Conservation (phyloP, 1,140 invertebrate genomes). For the Pogonomyrmex californicus region DNA sequence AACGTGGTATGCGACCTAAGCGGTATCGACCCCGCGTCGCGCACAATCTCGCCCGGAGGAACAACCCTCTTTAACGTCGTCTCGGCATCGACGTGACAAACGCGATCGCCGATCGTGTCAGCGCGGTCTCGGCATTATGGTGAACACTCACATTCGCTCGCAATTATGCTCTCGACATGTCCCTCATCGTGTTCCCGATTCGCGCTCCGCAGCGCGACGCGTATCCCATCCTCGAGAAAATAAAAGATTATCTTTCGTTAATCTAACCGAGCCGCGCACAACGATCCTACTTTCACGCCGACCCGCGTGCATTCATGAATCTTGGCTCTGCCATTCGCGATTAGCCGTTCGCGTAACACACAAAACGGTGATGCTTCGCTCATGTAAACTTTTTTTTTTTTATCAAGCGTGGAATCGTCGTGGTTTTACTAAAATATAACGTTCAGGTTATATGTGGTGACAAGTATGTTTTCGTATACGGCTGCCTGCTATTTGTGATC, state of each 20-base stretch:
- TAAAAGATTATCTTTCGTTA: constrained; percentile 26
- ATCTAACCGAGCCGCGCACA: constrained; percentile 9
- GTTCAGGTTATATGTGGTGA: constrained; percentile 77
- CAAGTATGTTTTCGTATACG: constrained; percentile 81
- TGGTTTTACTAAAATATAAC: constrained; percentile 86
- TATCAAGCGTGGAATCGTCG: constrained; percentile 76
- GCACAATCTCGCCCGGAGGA: not conserved
- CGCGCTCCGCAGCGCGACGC: not conserved
- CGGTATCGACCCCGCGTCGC: not conserved
- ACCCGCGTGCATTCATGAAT: constrained; percentile 5
- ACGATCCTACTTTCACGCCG: constrained; percentile 36
- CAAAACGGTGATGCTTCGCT: constrained; percentile 57
- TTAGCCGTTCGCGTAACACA: constrained; percentile 16
- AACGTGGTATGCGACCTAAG: not conserved
- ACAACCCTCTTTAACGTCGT: not conserved
- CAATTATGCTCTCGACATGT: constrained; percentile 41
- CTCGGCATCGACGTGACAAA: not conserved
- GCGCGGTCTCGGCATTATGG: not conserved
- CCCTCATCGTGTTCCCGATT: constrained; percentile 23
- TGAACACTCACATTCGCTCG: constrained; percentile 22
- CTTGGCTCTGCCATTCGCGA: not conserved
- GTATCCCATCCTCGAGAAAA: constrained; percentile 23
- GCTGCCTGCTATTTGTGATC: constrained; percentile 75
- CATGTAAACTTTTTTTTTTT: constrained; percentile 73
- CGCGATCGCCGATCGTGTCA: not conserved